Evolutionary conservation across 2,113 vertebrate genomes (phyloP).

Genomic region (Zosterops pallidus): DNA sequence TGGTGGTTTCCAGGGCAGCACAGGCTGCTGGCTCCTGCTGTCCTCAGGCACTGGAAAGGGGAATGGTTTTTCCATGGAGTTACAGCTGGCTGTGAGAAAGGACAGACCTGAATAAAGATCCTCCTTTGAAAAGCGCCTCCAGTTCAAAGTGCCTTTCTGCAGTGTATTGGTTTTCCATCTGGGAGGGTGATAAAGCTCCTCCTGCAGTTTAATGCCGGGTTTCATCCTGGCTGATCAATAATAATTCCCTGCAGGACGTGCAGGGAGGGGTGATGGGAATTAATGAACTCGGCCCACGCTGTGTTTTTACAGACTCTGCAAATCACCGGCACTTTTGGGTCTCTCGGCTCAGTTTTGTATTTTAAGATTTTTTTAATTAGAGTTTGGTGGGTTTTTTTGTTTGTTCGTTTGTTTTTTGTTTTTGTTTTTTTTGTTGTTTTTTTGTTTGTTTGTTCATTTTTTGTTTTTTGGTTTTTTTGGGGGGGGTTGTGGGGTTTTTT

Average conservation of each 20-base stretch:
- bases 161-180: slow-evolving; percentile 32
- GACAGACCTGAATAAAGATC: slow-evolving; percentile 18
- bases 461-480: too few species aligned
- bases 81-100: not conserved
- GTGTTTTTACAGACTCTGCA: not conserved
- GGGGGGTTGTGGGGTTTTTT: too few species aligned
- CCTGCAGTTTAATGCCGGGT: slow-evolving; percentile 26
- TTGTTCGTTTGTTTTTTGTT: too few species aligned
- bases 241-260: not conserved
- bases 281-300: not conserved
- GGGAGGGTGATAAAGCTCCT: not conserved
- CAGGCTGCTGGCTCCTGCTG: not conserved
- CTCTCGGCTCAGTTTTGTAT: not conserved
- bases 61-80: not conserved
- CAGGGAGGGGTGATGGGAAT: not conserved
- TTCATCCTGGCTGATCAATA: not conserved
- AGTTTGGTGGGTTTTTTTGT: too few species aligned
- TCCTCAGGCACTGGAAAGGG: not conserved
- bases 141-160: not conserved
- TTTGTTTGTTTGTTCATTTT: too few species aligned
- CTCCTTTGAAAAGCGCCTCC: not conserved
- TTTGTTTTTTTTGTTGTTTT: too few species aligned
- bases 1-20: not conserved
- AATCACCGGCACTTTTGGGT: not conserved
- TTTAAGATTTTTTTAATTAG: too few species aligned